A percentile compares a stretch with the other conserved stretches of the same genome.
Conservation (phyloP, 2,888 invertebrate genomes). For the Theodoxus fluviatilis region DNA sequence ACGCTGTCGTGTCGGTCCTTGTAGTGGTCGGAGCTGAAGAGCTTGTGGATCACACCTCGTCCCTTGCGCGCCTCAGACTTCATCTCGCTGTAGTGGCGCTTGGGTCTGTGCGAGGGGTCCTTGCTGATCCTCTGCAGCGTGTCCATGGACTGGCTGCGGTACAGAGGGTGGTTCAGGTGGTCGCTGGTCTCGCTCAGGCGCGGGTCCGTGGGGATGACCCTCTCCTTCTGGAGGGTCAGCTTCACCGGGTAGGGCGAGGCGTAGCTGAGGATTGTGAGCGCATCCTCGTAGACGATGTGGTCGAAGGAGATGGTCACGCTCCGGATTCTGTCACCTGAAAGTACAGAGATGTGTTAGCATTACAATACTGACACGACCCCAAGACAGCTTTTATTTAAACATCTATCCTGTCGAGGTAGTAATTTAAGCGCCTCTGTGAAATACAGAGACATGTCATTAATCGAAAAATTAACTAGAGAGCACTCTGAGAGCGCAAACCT, state of each 20-base stretch:
- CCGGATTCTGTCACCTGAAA: constrained; percentile 85
- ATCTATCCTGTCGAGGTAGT: too few species aligned
- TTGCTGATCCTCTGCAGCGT: constrained; percentile 74
- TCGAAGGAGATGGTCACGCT: constrained; percentile 86
- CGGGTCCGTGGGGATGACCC: constrained; percentile 46
- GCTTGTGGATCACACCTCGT: too few species aligned
- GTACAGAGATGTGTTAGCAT: too few species aligned
- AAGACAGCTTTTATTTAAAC: too few species aligned
- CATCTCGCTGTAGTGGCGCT: constrained; percentile 49
- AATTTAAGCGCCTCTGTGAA: too few species aligned
- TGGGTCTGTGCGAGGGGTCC: constrained; percentile 37
- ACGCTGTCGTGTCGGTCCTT: too few species aligned
- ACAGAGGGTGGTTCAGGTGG: constrained; percentile 78
- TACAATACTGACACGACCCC: too few species aligned
- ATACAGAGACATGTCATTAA: too few species aligned
- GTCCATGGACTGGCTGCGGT: constrained; percentile 80
- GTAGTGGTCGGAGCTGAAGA: too few species aligned
- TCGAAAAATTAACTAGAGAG: too few species aligned
- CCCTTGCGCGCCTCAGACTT: constrained; percentile 34
- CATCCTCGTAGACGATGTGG: constrained; percentile 89
- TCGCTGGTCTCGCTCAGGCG: constrained; percentile 56
- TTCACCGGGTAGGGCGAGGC: constrained; percentile 82
- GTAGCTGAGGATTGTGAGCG: constrained; percentile 85
- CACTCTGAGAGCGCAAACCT: too few species aligned
- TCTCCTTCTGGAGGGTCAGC: constrained; percentile 75